These are phyloP conservation scores for Zaprionus vittiger DNA, from an alignment of 1,140 invertebrate genomes.

Conservation along the genomic window DNA sequence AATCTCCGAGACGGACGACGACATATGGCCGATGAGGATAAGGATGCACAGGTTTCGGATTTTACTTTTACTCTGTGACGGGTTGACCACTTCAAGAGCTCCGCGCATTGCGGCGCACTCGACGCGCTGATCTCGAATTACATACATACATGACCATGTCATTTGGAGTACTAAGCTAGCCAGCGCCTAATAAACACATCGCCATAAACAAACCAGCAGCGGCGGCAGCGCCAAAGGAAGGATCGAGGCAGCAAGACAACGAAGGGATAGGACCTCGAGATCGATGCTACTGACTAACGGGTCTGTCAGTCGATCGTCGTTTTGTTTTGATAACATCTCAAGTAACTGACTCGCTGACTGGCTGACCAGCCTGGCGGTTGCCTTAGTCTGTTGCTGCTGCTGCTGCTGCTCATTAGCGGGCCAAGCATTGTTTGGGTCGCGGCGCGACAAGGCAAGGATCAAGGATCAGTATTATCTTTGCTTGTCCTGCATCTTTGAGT, in stretches of 20 bases:
- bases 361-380: slow-evolving; percentile 10
- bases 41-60: slow-evolving; percentile 1
- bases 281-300: slow-evolving; percentile 16
- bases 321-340: slow-evolving; percentile 81
- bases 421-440: slow-evolving; percentile 53
- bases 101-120: slow-evolving; percentile 17
- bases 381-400: neutral
- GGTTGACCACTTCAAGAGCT: slow-evolving; percentile 75
- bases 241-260: neutral
- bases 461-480: slow-evolving; percentile 46
- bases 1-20: slow-evolving; percentile 51
- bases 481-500: slow-evolving; percentile 15
- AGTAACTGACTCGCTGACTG: slow-evolving; percentile 45
- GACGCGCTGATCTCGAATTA: slow-evolving; percentile 57
- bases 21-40: slow-evolving; percentile 59
- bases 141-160: slow-evolving; percentile 40
- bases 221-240: slow-evolving; percentile 69
- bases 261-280: neutral
- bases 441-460: slow-evolving; percentile 41
- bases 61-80: slow-evolving; percentile 23
- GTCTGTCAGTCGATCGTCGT: slow-evolving; percentile 30
- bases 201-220: slow-evolving; percentile 63
- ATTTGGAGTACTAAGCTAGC: slow-evolving; percentile 53
- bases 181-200: slow-evolving; percentile 70
- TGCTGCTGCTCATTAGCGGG: slow-evolving; percentile 58